phyloP scores from a whole-genome alignment of 2,888 invertebrate genomes.

The Tachina lurida region DNA sequence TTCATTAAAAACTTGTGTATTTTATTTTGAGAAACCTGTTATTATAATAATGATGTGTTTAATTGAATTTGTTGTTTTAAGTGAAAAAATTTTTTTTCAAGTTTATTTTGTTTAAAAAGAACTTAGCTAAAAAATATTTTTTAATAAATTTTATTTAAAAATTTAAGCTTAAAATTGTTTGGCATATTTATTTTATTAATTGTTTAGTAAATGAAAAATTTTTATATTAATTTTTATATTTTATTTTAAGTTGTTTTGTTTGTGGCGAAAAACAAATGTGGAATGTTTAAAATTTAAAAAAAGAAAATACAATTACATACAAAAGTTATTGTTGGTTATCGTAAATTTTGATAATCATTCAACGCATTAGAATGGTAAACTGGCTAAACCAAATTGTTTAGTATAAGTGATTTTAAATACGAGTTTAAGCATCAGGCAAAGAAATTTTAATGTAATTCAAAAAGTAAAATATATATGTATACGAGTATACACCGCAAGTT shows the following conservation, averaged over 20 bases:
- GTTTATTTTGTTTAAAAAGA: slow-evolving; percentile 20
- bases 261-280: slow-evolving; percentile 35
- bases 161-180: slow-evolving; percentile 37
- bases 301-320: too few species aligned
- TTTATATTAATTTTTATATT: not conserved
- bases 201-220: not conserved
- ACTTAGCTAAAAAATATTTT: not conserved
- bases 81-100: slow-evolving; percentile 14
- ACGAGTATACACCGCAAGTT: too few species aligned
- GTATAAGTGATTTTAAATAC: too few species aligned
- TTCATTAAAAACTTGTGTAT: slow-evolving; percentile 9
- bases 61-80: slow-evolving; percentile 40
- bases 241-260: not conserved
- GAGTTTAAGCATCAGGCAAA: too few species aligned
- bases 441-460: too few species aligned
- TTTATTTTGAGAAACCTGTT: slow-evolving; percentile 57
- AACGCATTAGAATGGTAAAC: not conserved
- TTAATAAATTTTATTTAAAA: slow-evolving; percentile 38
- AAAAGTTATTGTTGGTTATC: too few species aligned
- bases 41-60: slow-evolving; percentile 48
- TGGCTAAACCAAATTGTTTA: not conserved
- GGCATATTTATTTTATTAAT: slow-evolving; percentile 22
- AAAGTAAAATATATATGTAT: too few species aligned
- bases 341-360: not conserved
- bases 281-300: slow-evolving; percentile 30